Percentiles rank a stretch among this genome's conserved stretches.
These are phyloP conservation scores for Pogonomyrmex californicus DNA, from an alignment of 1,140 invertebrate species.

Conservation along the genomic window DNA sequence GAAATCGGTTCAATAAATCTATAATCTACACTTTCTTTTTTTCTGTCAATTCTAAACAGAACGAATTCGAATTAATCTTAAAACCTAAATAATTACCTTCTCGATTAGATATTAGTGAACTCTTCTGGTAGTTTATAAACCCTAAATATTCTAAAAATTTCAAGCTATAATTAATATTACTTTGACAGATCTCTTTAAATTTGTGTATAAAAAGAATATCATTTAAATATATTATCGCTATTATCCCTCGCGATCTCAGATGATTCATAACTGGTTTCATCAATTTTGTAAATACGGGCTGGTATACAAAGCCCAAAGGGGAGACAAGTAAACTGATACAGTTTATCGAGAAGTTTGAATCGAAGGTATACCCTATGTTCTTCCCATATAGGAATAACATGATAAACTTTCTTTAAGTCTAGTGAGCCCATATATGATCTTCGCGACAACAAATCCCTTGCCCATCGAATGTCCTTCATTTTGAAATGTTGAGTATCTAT, in stretches of 20 bases:
- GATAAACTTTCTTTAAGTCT: slow-evolving; percentile 32
- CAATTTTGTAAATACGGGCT: slow-evolving; percentile 27
- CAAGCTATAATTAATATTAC: neutral
- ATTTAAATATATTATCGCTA: slow-evolving; percentile 8
- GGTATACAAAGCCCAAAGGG: slow-evolving; percentile 7
- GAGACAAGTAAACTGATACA: slow-evolving; percentile 31
- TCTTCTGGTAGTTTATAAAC: neutral
- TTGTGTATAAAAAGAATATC: slow-evolving; percentile 21
- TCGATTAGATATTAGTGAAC: neutral
- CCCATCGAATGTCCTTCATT: neutral
- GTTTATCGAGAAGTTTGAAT: neutral
- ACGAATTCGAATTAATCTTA: neutral
- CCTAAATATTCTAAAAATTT: slow-evolving; percentile 17
- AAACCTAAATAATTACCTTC: slow-evolving; percentile 28
- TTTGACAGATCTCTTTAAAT: neutral
- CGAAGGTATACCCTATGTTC: neutral
- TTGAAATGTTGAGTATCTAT: slow-evolving; percentile 18
- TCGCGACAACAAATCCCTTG: neutral
- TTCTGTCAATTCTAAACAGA: neutral
- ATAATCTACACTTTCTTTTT: neutral
- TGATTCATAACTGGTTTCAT: slow-evolving; percentile 5
- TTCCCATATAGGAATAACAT: neutral
- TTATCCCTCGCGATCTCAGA: neutral
- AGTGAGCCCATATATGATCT: neutral
- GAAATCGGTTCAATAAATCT: neutral